Base-by-base conservation (phyloP, 1,140 invertebrate species). In the Steinernema khuongi region DNA sequence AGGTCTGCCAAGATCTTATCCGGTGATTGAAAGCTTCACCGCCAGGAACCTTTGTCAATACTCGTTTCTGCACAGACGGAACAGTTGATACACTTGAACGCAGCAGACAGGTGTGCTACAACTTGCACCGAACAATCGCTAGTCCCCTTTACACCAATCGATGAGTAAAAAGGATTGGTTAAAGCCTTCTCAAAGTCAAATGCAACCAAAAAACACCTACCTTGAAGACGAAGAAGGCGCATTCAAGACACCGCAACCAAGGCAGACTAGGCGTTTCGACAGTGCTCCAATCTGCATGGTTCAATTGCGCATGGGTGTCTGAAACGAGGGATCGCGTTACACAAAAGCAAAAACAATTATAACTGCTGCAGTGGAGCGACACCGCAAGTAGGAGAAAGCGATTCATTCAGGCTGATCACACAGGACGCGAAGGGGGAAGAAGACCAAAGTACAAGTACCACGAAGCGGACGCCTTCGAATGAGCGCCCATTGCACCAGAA, bases 191-290 rank as follows among this genome's bases (percentile, higher is more conserved):
- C n/a, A 29, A 7, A n/a, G 7, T 36, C n/a, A 67, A n/a, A 67
- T 67, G 11, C 14, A 33, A 32, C 28, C 26, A 50, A 60, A 60
- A 60, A 60, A 60, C 22, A 26, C 50, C 7, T 22, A 60, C 50
- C 50, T 60, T 14, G 50, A 14, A 32, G 68, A 32, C 30, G 68
- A 69, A 69, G 68, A 32, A 29, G 68, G 31, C 11, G 68, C 68
- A 30, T 33, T 69, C 4, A 50, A 28, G 4, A 50, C 4, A 19
- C 68, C 31, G 30, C 68, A 69, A 28, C 41, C 41, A 7, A 69
- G 68, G 68, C 68, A 69, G 4, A 33, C n/a, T 4, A 50, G 41
- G 41, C 68, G 68, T 19, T 69, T 69, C 31, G 31, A 14, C 14
- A 69, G 26, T 14, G 30, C 19, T 2, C 41, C 41, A 19, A 69